Evolutionary conservation across 2,113 vertebrate species (phyloP).

Genomic region (Myotis lucifugus): DNA sequence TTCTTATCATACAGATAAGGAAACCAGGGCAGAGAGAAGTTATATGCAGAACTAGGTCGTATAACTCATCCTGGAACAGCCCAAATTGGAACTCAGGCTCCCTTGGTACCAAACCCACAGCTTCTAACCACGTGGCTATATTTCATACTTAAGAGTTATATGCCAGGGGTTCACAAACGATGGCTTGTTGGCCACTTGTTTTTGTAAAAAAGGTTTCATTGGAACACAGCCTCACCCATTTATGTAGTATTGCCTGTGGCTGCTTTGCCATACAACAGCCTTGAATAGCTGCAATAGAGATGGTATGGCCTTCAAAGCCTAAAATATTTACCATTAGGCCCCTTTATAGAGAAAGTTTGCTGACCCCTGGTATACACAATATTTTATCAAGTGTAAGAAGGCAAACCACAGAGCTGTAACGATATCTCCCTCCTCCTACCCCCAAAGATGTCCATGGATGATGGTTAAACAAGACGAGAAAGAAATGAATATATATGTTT

Average conservation of each 20-base stretch:
- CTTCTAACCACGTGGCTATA: neutral
- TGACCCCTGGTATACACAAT: neutral
- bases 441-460: neutral
- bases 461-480: neutral
- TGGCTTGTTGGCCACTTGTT: fast-evolving
- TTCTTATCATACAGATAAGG: neutral
- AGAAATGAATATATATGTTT: neutral
- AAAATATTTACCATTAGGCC: neutral
- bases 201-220: neutral
- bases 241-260: neutral
- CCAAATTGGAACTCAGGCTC: neutral
- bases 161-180: neutral
- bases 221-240: neutral
- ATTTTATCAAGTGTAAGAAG: neutral
- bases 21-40: neutral
- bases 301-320: neutral
- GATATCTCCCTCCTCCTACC: neutral
- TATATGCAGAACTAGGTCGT: neutral
- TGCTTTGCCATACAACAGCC: neutral
- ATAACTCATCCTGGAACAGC: neutral
- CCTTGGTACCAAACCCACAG: neutral
- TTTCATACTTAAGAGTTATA: fast-evolving
- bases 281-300: neutral
- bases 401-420: neutral
- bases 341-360: neutral